These are phyloP conservation scores for Festucalex cinctus DNA, from an alignment of 2,113 vertebrate species.

Conservation along the genomic window DNA sequence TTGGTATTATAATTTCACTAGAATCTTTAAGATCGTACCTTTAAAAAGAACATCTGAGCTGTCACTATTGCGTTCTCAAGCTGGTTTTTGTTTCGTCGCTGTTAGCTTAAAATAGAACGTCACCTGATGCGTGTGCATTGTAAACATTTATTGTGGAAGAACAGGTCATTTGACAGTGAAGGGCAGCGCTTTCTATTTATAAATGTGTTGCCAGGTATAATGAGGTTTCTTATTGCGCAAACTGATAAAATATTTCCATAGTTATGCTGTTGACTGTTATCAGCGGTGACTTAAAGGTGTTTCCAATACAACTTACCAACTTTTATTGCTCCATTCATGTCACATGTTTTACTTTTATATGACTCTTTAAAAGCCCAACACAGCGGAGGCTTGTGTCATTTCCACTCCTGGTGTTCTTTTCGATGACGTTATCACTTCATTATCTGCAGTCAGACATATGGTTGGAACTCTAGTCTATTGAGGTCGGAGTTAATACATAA, in stretches of 20 bases:
- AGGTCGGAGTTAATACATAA: conserved; percentile 48
- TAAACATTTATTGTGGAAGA: background rate
- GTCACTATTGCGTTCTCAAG: background rate
- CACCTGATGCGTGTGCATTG: background rate
- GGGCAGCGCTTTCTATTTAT: background rate
- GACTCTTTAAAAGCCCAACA: background rate
- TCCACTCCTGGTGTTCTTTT: background rate
- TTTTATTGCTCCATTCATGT: background rate
- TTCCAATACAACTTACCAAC: background rate
- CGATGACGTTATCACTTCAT: conserved; percentile 33
- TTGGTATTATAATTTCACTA: background rate
- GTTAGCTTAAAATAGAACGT: background rate
- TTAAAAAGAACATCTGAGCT: background rate
- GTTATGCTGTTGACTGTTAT: background rate
- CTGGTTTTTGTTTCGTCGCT: background rate
- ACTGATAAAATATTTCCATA: background rate
- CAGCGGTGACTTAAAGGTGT: background rate
- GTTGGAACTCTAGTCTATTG: conserved; percentile 19
- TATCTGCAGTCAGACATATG: conserved; percentile 30
- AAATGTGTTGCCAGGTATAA: background rate
- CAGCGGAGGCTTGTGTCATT: background rate
- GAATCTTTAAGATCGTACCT: background rate
- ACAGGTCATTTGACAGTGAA: background rate
- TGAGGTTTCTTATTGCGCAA: background rate
- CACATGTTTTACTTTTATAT: background rate